A percentile compares a stretch with the other conserved stretches of the same genome.
phyloP scores from a whole-genome alignment of 2,888 invertebrate species.

The Caenorhabditis auriculariae region DNA sequence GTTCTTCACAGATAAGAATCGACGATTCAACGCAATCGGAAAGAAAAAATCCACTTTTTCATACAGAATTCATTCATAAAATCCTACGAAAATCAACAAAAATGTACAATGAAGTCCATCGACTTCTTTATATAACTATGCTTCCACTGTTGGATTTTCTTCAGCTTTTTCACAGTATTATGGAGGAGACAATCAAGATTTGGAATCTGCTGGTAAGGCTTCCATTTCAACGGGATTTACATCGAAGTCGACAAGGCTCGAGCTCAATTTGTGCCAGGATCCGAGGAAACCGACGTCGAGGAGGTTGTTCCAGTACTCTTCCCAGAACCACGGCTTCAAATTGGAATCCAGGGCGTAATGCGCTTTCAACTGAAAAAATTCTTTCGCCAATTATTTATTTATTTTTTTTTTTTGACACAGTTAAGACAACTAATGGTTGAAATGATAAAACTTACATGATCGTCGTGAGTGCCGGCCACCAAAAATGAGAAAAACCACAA shows the following conservation, averaged over 20 bases:
- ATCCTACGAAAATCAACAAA: no score
- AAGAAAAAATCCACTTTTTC: no score
- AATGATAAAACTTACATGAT: constrained; percentile 27
- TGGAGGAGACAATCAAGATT: constrained; percentile 1
- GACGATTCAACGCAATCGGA: no score
- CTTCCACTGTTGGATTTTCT: no score
- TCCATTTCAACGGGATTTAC: constrained; percentile 34
- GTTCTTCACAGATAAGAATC: no score
- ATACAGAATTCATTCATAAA: no score
- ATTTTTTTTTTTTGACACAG: not conserved
- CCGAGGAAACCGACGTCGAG: constrained; percentile 54
- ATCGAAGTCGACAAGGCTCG: constrained; percentile 46
- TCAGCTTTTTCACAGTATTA: no score
- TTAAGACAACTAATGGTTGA: not conserved
- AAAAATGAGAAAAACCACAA: constrained; percentile 53
- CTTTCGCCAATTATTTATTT: no score
- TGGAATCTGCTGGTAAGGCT: constrained; percentile 13
- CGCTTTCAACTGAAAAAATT: constrained; percentile 25
- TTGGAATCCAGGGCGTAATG: constrained; percentile 45
- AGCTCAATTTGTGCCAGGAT: constrained; percentile 43
- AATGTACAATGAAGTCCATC: no score
- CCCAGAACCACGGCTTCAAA: constrained; percentile 46
- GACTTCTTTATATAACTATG: no score
- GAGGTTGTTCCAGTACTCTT: constrained; percentile 46
- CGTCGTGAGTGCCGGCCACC: constrained; percentile 41